phyloP scores from a whole-genome alignment of 2,797 vertebrate genomes.

The Etheostoma perlongum region DNA sequence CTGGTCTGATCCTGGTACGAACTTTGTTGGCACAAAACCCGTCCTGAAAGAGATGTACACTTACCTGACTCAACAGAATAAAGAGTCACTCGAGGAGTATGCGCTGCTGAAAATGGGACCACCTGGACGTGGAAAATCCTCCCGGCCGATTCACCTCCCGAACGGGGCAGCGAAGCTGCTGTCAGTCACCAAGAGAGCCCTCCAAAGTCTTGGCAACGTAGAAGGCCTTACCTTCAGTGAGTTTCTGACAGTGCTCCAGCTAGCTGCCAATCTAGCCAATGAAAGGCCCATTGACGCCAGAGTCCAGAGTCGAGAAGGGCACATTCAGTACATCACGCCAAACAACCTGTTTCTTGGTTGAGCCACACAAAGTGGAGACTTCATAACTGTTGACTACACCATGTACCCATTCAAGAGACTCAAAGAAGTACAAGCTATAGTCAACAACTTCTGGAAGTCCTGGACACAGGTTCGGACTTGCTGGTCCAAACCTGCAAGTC shows the following conservation, averaged over 20 bases:
- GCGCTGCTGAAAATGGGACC: too few species aligned
- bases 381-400: not conserved
- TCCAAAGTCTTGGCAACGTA: too few species aligned
- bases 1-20: too few species aligned
- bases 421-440: not conserved
- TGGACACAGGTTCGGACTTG: slow-evolving; percentile 10
- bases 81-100: too few species aligned
- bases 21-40: too few species aligned
- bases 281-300: slow-evolving; percentile 11
- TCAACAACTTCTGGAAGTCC: not conserved
- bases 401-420: slow-evolving; percentile 5
- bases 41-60: too few species aligned
- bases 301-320: slow-evolving; percentile 20
- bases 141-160: too few species aligned
- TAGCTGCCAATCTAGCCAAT: slow-evolving; percentile 26
- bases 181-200: too few species aligned
- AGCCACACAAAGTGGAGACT: not conserved
- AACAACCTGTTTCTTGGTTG: slow-evolving; percentile 9
- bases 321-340: slow-evolving; percentile 4
- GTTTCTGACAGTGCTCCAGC: not conserved
- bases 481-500: not conserved
- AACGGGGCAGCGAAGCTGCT: too few species aligned
- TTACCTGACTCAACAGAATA: too few species aligned
- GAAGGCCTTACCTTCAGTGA: slow-evolving; percentile 8
- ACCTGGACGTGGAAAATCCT: too few species aligned